These are phyloP conservation scores for Odontophorus gujanensis DNA, from an alignment of 2,113 vertebrate species.

Conservation along the genomic window DNA sequence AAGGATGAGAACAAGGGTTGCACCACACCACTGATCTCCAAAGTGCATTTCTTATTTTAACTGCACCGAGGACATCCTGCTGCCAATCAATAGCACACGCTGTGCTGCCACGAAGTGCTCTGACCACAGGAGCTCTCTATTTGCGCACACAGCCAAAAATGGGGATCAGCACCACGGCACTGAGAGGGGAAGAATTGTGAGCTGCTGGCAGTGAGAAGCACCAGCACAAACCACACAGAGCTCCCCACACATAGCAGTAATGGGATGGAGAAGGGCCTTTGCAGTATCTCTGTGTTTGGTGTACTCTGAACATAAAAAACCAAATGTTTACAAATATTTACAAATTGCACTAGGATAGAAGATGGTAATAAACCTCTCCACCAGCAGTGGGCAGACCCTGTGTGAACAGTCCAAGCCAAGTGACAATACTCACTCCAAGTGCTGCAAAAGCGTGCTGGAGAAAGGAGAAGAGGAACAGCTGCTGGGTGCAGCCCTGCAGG, in stretches of 20 bases:
- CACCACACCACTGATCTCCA: conserved; percentile 50
- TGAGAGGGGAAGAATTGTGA: not conserved
- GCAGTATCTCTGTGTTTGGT: not conserved
- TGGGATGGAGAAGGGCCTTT: fast-evolving
- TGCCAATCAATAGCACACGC: not conserved
- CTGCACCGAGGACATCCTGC: not conserved
- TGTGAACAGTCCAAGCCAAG: conserved; percentile 9
- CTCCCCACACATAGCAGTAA: too few relatives aligned
- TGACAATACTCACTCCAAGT: not conserved
- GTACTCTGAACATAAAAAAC: not conserved
- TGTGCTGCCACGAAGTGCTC: not conserved
- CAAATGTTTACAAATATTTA: not conserved
- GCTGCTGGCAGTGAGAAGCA: fast-evolving
- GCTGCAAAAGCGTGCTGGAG: conserved; percentile 24
- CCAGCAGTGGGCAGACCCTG: not conserved
- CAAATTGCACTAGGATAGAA: not conserved
- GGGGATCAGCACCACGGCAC: not conserved
- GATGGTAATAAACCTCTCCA: conserved; percentile 23
- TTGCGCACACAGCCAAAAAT: not conserved
- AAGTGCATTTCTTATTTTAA: conserved; percentile 41
- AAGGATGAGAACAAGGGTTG: conserved; percentile 39
- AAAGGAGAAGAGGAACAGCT: not conserved
- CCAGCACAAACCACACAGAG: fast-evolving
- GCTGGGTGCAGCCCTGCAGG: not conserved
- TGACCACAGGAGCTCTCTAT: fast-evolving